phyloP scores from a whole-genome alignment of 2,113 vertebrate species.

The Menura novaehollandiae region DNA sequence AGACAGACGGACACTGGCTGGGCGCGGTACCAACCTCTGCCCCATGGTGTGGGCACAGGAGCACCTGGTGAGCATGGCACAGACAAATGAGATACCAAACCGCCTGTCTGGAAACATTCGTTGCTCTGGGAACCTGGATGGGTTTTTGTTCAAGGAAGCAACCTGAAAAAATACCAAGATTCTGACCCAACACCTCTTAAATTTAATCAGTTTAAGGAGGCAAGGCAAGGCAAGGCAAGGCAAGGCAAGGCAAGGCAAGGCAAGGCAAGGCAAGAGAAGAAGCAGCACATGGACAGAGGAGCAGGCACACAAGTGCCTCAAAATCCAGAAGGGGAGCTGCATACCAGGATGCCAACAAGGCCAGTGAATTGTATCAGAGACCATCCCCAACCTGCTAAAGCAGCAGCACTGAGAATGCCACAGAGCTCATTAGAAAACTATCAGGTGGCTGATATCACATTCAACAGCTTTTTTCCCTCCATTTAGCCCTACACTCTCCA shows the following conservation, averaged over 20 bases:
- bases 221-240: not conserved
- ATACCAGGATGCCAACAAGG: not conserved
- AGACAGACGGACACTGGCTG: not conserved
- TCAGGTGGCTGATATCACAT: rapidly evolving
- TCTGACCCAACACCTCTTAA: not conserved
- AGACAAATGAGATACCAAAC: rapidly evolving
- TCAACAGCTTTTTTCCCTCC: too few species aligned
- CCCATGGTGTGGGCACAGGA: rapidly evolving
- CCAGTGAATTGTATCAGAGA: not conserved
- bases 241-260: not conserved
- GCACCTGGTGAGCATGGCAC: rapidly evolving
- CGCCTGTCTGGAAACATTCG: not conserved
- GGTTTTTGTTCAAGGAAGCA: not conserved
- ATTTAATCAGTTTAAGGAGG: not conserved
- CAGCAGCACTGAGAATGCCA: not conserved
- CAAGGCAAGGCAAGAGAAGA: not conserved
- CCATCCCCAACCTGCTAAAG: not conserved
- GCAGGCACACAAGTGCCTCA: not conserved
- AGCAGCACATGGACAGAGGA: not conserved
- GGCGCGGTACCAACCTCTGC: not conserved
- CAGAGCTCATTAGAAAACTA: not conserved
- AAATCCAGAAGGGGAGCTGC: not conserved
- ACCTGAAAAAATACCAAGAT: not conserved
- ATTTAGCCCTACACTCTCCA: not conserved
- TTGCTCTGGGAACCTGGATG: not conserved